Evolutionary conservation across 2,888 invertebrate species (phyloP).

Genomic region (Ornithoptera alexandrae): DNA sequence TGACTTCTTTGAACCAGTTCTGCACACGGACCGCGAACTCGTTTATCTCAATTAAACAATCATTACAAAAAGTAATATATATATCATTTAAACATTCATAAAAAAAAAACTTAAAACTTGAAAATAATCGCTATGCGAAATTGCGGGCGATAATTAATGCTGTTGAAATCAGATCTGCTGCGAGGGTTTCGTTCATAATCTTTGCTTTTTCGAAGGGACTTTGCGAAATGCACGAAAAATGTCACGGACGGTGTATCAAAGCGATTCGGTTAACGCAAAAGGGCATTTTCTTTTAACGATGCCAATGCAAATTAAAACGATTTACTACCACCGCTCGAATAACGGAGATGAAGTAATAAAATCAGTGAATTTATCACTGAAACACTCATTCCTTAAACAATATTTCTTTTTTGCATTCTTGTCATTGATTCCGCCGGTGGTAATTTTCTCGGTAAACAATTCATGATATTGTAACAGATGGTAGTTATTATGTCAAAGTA

Average conservation of each 20-base stretch:
- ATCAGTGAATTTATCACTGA: slow-evolving; percentile 20
- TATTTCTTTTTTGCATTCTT: slow-evolving; percentile 2
- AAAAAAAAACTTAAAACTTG: slow-evolving; percentile 23
- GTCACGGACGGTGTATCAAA: slow-evolving; percentile 65
- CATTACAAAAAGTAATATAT: not conserved
- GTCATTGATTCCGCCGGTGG: slow-evolving; percentile 1
- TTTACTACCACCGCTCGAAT: slow-evolving; percentile 18
- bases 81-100: slow-evolving; percentile 3
- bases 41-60: not conserved
- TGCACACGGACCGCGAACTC: not conserved
- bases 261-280: slow-evolving; percentile 52
- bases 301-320: slow-evolving; percentile 25
- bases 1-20: not conserved
- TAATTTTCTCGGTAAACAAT: not conserved
- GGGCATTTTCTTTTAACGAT: slow-evolving; percentile 47
- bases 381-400: slow-evolving; percentile 12
- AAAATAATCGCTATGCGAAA: slow-evolving; percentile 26
- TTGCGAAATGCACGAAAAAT: slow-evolving; percentile 60
- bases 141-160: slow-evolving; percentile 45
- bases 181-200: slow-evolving; percentile 48
- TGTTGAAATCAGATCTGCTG: slow-evolving; percentile 61
- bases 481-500: not conserved
- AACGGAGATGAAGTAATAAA: slow-evolving; percentile 15
- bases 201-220: slow-evolving; percentile 53
- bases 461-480: not conserved